Evolutionary conservation across 2,888 invertebrate genomes (phyloP).

Genomic region (Nemapogon koenigi): DNA sequence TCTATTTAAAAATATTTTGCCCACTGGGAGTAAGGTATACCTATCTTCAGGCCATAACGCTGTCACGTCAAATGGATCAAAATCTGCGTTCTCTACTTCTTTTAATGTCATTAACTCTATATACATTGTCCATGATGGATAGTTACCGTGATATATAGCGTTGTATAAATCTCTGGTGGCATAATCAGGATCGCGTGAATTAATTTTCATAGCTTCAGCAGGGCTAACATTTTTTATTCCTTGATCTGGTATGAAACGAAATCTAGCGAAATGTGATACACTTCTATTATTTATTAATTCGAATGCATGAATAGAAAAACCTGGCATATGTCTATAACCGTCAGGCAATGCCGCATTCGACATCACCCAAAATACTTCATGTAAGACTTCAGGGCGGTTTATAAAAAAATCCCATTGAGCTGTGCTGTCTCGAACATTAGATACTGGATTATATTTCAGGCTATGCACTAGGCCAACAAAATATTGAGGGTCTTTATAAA

Average conservation of each 20-base stretch:
- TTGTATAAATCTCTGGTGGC: slow-evolving; percentile 34
- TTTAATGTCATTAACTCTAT: slow-evolving; percentile 44
- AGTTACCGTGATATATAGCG: slow-evolving; percentile 31
- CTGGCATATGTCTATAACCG: slow-evolving; percentile 60
- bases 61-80: slow-evolving; percentile 53
- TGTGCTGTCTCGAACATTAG: slow-evolving; percentile 32
- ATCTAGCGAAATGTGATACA: slow-evolving; percentile 41
- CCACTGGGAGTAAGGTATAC: slow-evolving; percentile 53
- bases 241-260: slow-evolving; percentile 32
- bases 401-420: slow-evolving; percentile 60
- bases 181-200: slow-evolving; percentile 34
- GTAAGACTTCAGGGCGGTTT: slow-evolving; percentile 46
- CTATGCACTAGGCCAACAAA: slow-evolving; percentile 61
- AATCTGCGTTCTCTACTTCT: slow-evolving; percentile 33
- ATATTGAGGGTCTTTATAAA: slow-evolving; percentile 56
- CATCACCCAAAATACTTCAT: slow-evolving; percentile 50
- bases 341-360: slow-evolving; percentile 58
- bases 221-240: slow-evolving; percentile 39
- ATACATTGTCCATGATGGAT: slow-evolving; percentile 44
- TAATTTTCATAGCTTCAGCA: slow-evolving; percentile 24
- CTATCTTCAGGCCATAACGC: slow-evolving; percentile 45
- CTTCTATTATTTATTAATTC: slow-evolving; percentile 49
- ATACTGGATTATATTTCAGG: slow-evolving; percentile 62
- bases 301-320: slow-evolving; percentile 48
- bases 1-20: slow-evolving; percentile 46